Percentiles rank a stretch among this genome's conserved stretches.
Evolutionary conservation across 2,797 vertebrate genomes (phyloP).

Genomic region (Acridotheres tristis): DNA sequence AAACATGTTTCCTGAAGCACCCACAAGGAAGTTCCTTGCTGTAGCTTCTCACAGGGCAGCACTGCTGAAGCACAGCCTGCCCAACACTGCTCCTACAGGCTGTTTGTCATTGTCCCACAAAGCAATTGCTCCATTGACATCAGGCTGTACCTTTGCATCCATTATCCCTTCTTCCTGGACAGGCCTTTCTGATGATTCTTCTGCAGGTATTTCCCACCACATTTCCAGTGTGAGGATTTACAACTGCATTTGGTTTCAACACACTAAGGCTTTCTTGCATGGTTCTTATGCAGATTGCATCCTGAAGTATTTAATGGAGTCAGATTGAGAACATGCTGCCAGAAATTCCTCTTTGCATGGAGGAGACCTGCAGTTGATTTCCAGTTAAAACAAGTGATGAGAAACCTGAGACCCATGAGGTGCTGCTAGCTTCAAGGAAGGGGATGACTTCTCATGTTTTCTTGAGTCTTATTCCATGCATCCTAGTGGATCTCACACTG

Average conservation of each 20-base stretch:
- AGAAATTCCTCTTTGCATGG: not conserved
- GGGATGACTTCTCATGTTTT: not conserved
- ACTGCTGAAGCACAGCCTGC: not conserved
- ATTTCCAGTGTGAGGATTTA: not conserved
- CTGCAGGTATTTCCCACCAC: not conserved
- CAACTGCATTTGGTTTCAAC: not conserved
- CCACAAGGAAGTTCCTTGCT: not conserved
- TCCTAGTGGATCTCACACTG: not conserved
- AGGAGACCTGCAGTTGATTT: not conserved
- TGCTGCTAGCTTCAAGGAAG: not conserved
- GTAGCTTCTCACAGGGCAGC: not conserved
- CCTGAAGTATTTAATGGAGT: not conserved
- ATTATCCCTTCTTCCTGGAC: not conserved
- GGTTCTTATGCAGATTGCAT: not conserved
- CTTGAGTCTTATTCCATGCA: not conserved
- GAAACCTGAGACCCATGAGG: not conserved
- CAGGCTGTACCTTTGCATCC: not conserved
- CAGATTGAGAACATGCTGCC: not conserved
- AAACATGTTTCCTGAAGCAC: not conserved
- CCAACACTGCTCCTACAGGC: not conserved
- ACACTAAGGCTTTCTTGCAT: not conserved
- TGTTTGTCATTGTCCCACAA: not conserved
- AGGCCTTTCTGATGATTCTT: not conserved
- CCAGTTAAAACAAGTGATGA: not conserved
- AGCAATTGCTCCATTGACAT: not conserved